phyloP scores from a whole-genome alignment of 1,140 invertebrate genomes.

The Leptinotarsa texana region DNA sequence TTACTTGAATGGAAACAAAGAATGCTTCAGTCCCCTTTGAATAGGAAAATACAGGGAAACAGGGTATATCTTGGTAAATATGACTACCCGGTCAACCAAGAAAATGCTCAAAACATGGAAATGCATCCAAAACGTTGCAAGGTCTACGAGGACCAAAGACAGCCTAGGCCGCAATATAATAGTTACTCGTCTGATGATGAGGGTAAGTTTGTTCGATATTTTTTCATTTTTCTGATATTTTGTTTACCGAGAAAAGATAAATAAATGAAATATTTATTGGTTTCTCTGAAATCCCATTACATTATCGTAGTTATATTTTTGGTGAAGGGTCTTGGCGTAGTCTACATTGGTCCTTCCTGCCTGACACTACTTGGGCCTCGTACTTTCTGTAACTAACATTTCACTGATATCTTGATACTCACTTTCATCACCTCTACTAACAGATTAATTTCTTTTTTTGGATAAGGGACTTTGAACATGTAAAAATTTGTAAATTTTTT shows the following conservation, averaged over 20 bases:
- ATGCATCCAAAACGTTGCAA: slow-evolving; percentile 36
- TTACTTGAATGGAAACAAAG: slow-evolving; percentile 90
- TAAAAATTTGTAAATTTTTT: slow-evolving; percentile 52
- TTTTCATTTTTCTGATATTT: slow-evolving; percentile 22
- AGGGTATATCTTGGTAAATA: slow-evolving; percentile 36
- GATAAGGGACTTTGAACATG: slow-evolving; percentile 44
- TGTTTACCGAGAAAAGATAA: slow-evolving; percentile 3
- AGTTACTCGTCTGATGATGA: slow-evolving; percentile 86
- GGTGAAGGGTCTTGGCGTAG: slow-evolving; percentile 45
- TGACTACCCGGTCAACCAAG: slow-evolving; percentile 57
- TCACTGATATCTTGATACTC: slow-evolving; percentile 35
- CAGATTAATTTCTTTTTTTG: slow-evolving; percentile 40
- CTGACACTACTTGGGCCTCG: slow-evolving; percentile 48
- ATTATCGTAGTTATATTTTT: slow-evolving; percentile 9
- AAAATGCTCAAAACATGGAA: slow-evolving; percentile 41
- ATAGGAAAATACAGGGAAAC: slow-evolving; percentile 68
- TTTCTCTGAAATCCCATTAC: slow-evolving; percentile 11
- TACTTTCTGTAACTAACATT: slow-evolving; percentile 52
- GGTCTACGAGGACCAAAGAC: slow-evolving; percentile 36
- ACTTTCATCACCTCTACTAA: slow-evolving; percentile 41
- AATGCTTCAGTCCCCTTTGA: slow-evolving; percentile 86
- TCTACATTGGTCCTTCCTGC: slow-evolving; percentile 56
- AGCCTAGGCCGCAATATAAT: slow-evolving; percentile 64
- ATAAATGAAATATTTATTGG: not conserved
- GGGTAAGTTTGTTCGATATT: slow-evolving; percentile 61